Conservation (phyloP, 2,113 vertebrate genomes). For the Athene cunicularia region DNA sequence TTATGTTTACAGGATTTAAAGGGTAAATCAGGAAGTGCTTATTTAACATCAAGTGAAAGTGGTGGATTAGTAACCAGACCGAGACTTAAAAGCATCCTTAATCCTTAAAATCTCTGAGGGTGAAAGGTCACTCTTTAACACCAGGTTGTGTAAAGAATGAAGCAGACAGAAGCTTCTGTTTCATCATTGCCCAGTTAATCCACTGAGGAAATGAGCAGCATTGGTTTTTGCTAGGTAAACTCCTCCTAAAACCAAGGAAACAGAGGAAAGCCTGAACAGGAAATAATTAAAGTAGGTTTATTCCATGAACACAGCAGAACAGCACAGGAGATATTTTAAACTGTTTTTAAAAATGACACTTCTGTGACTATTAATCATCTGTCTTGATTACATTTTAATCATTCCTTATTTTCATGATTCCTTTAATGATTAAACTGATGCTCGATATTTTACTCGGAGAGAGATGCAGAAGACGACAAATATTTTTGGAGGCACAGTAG, state of each 20-base stretch:
- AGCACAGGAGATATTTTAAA: not conserved
- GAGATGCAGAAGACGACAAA: not conserved
- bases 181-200: slow-evolving; percentile 81
- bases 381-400: slow-evolving; percentile 27
- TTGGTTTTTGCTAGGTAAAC: slow-evolving; percentile 66
- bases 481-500: not conserved
- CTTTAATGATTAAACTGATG: slow-evolving; percentile 48
- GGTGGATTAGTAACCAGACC: slow-evolving; percentile 84
- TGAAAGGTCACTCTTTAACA: slow-evolving; percentile 92
- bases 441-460: not conserved
- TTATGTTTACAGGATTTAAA: slow-evolving; percentile 86
- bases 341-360: slow-evolving; percentile 17
- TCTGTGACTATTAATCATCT: not conserved
- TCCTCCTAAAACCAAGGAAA: slow-evolving; percentile 72
- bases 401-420: not conserved
- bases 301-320: not conserved
- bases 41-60: slow-evolving; percentile 89
- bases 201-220: slow-evolving; percentile 88
- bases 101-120: slow-evolving; percentile 91
- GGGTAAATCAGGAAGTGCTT: slow-evolving; percentile 84
- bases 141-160: slow-evolving; percentile 87
- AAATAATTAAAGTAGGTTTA: slow-evolving; percentile 71
- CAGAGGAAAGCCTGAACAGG: slow-evolving; percentile 52
- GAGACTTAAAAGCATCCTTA: slow-evolving; percentile 88
- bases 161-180: slow-evolving; percentile 82